Evolutionary conservation across 2,797 vertebrate genomes (phyloP).

Genomic region (Poecilia velifera): DNA sequence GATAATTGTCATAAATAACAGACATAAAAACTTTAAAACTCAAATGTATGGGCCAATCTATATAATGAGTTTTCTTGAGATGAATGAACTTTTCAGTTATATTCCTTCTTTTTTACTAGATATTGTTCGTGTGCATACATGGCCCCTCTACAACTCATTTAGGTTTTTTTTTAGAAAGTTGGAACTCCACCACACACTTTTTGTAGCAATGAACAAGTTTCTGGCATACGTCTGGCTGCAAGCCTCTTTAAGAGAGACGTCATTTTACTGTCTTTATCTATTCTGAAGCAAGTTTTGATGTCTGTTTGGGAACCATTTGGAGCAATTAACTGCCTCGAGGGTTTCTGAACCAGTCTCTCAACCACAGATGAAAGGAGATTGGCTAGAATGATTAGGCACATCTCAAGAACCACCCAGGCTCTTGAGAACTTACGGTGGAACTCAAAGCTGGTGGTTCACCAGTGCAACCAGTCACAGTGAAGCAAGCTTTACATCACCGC

Average conservation of each 20-base stretch:
- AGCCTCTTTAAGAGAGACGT: background rate
- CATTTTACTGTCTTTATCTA: background rate
- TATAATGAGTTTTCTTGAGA: background rate
- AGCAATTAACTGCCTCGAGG: background rate
- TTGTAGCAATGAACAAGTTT: background rate
- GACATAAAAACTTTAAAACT: background rate
- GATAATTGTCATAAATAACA: background rate
- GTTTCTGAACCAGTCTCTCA: background rate
- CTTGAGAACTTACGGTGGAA: background rate
- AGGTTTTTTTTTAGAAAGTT: background rate
- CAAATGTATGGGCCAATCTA: background rate
- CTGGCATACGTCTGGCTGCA: background rate
- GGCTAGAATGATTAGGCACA: background rate
- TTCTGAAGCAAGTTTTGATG: slow-evolving; percentile 1
- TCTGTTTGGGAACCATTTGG: background rate
- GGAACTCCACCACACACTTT: background rate
- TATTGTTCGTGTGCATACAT: background rate
- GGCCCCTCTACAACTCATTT: background rate
- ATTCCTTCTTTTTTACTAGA: background rate
- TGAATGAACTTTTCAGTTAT: background rate
- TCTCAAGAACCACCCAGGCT: background rate
- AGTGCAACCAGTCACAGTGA: background rate
- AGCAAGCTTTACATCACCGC: background rate
- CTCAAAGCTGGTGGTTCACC: background rate
- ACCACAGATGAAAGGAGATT: background rate